Evolutionary conservation across 2,797 vertebrate species (phyloP).

Genomic region (Aulostomus chinensis): DNA sequence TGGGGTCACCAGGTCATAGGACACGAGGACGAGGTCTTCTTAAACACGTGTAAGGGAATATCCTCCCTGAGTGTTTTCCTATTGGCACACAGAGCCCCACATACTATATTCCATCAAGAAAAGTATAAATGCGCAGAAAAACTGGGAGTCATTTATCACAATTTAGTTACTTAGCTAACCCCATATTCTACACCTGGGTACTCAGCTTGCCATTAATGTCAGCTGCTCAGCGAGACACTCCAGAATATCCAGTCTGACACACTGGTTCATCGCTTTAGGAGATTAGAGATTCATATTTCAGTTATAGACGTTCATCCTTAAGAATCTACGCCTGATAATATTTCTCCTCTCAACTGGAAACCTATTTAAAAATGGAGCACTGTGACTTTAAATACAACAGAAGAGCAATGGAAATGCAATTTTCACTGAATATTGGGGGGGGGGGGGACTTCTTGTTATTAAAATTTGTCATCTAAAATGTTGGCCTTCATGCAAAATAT

Average conservation of each 20-base stretch:
- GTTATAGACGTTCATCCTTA: conserved; percentile 29
- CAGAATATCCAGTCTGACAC: conserved; percentile 63
- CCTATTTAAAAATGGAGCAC: neutral
- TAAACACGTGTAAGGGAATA: neutral
- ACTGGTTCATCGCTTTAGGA: conserved; percentile 36
- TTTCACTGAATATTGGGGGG: too few relatives aligned
- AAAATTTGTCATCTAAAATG: too few relatives aligned
- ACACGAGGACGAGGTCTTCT: too few relatives aligned
- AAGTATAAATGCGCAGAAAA: conserved; percentile 47
- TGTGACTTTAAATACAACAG: too few relatives aligned
- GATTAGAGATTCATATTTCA: conserved; percentile 60
- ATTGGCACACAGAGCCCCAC: conserved; percentile 3
- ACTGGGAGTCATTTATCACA: conserved; percentile 69
- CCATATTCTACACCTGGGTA: conserved; percentile 72
- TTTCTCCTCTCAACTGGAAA: conserved; percentile 8
- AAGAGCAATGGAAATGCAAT: too few relatives aligned
- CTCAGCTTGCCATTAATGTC: conserved; percentile 67
- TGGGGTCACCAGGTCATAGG: too few relatives aligned
- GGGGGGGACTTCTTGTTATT: too few relatives aligned
- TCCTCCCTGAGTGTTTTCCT: neutral
- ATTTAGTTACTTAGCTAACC: conserved; percentile 75
- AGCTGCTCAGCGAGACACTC: conserved; percentile 53
- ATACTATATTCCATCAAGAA: conserved; percentile 11
- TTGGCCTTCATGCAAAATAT: too few relatives aligned
- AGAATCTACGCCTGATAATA: conserved; percentile 11